phyloP scores from a whole-genome alignment of 2,113 vertebrate species.

The Laterallus jamaicensis region DNA sequence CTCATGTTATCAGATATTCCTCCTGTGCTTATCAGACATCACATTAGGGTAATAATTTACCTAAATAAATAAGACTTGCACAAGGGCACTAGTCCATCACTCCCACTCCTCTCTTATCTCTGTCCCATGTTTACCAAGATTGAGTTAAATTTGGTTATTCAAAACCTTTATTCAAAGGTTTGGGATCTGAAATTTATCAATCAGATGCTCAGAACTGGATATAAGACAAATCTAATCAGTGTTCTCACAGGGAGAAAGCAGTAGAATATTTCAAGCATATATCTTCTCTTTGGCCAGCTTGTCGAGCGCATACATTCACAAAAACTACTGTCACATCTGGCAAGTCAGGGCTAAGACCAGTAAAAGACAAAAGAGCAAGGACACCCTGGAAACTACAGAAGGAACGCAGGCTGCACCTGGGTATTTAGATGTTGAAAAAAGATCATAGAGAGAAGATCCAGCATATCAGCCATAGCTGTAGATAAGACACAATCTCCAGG shows the following conservation, averaged over 20 bases:
- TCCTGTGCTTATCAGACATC: not conserved
- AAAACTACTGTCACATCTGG: not conserved
- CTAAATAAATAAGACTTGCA: not conserved
- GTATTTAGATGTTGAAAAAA: not conserved
- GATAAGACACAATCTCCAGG: not conserved
- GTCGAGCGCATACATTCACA: not conserved
- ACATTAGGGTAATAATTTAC: not conserved
- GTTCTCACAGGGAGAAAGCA: rapidly evolving
- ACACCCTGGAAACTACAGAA: not conserved
- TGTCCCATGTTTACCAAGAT: not conserved
- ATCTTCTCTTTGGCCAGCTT: not conserved
- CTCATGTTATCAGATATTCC: not conserved
- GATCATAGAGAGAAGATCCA: not conserved
- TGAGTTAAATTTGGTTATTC: not conserved
- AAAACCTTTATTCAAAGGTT: not conserved
- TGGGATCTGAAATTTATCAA: not conserved
- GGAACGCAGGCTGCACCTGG: not conserved
- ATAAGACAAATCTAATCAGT: not conserved
- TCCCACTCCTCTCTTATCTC: not conserved
- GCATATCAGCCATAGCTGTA: not conserved
- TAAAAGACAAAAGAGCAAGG: not conserved
- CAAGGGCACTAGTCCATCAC: not conserved
- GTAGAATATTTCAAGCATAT: not conserved
- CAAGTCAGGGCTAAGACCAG: not conserved
- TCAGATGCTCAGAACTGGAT: not conserved